Evolutionary conservation across 2,797 vertebrate species (phyloP), one percentile per base, ranked within the genome.

Genomic region (Lateolabrax maculatus): DNA sequence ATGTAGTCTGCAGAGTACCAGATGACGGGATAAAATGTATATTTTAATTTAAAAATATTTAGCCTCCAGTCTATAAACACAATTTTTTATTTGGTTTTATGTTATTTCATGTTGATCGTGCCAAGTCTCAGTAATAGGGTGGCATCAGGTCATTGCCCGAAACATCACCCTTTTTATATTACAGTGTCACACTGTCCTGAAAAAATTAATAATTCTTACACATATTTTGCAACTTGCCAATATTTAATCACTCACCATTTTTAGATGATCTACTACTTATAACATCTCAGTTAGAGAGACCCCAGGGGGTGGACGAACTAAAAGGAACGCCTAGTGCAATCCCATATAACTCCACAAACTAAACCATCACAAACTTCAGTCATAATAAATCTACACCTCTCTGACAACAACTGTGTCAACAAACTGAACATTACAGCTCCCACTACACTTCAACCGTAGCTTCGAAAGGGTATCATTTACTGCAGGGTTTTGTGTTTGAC

Each of bases 1-100:
- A 95, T 91, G 62, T 69, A 84, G 90, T 89, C 89, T 81, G 81
- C 64, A 53, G 85, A 89, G 83, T 88, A 87, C 86, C 84, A 90
- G 84, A 93, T 91, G 88, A 91, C 86, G 88, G 86, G 65, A 87
- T 79, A 60, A 76, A 77, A 83, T 75, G 75, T 71, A 58, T 77
- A 72, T 76, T n/a, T n/a, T n/a, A n/a, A 75, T 73, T 43, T 71
- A 71, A 62, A 75, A 41, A 34, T 6, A 34, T 34, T 34, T 48
- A 43, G 36, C 41, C 73, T 71, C 55, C 16, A 69, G 31, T 41
- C 9, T 51, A n/a, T 44, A 65, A 75, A 75, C 25, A 27, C 27
- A n/a, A n/a, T 6, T 36, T 77, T 41, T 56, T 53, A 27, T 11
- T 21, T n/a, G n/a, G n/a, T n/a, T n/a, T n/a, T n/a, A n/a, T n/a